These are phyloP conservation scores for Leptinotarsa haldemani DNA, from an alignment of 2,888 invertebrate species.

Conservation along the genomic window DNA sequence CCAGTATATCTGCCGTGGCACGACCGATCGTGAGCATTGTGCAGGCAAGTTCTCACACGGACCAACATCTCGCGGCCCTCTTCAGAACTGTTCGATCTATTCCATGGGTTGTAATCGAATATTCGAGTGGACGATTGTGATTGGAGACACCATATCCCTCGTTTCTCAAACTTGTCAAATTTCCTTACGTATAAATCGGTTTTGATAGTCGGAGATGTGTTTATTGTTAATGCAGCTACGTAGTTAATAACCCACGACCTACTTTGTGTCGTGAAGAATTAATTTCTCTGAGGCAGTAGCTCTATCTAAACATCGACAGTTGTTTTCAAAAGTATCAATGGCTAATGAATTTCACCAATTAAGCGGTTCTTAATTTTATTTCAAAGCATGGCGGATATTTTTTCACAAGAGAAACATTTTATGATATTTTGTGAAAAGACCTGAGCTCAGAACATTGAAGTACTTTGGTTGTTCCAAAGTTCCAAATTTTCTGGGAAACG, in stretches of 20 bases:
- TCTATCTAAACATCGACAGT: background rate
- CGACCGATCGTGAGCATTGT: conserved; percentile 60
- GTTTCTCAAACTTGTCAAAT: conserved; percentile 52
- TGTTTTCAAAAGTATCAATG: background rate
- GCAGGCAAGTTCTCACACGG: conserved; percentile 61
- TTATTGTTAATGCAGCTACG: conserved; percentile 51
- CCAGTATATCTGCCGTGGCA: conserved; percentile 60
- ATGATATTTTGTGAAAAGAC: no score
- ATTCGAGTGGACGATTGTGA: conserved; percentile 48
- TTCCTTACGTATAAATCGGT: conserved; percentile 49
- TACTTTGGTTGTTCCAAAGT: no score
- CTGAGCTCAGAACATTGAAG: no score
- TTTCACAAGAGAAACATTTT: no score
- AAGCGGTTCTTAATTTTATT: no score
- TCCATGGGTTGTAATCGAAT: conserved; percentile 17
- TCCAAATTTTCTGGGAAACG: no score
- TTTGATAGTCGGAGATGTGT: conserved; percentile 53
- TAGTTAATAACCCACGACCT: conserved; percentile 54
- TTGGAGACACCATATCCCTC: conserved; percentile 54
- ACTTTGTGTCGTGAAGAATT: conserved; percentile 19
- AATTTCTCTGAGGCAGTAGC: background rate
- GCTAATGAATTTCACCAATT: no score
- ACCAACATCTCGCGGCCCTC: conserved; percentile 53
- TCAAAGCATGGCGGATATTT: no score
- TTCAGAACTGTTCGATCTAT: conserved; percentile 24